Evolutionary conservation across 2,113 vertebrate genomes (phyloP).

Genomic region (Thalassarche chlororhynchos): DNA sequence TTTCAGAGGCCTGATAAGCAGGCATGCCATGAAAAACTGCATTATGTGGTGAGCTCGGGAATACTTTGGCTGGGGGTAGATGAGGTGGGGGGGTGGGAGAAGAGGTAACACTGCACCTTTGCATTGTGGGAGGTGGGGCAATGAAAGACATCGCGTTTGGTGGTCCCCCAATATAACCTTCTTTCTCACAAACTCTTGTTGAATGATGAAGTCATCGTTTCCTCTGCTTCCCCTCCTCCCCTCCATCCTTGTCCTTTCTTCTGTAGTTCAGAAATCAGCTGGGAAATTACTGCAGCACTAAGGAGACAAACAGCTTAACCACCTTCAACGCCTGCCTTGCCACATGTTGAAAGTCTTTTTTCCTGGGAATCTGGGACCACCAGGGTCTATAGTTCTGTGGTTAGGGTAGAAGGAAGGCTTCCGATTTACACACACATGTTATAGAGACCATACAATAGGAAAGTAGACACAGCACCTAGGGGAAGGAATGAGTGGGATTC

Average conservation of each 20-base stretch:
- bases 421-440: background rate
- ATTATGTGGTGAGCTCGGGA: slow-evolving; percentile 85
- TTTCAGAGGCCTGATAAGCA: slow-evolving; percentile 92
- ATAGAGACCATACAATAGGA: background rate
- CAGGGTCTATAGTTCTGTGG: background rate
- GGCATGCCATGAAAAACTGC: slow-evolving; percentile 85
- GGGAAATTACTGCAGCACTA: slow-evolving; percentile 50
- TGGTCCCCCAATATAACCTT: slow-evolving; percentile 78
- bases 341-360: slow-evolving; percentile 73
- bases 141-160: slow-evolving; percentile 84
- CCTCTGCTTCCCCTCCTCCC: slow-evolving; percentile 51
- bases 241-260: slow-evolving; percentile 27
- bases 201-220: slow-evolving; percentile 70
- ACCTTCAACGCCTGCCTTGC: slow-evolving; percentile 81
- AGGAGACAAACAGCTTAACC: slow-evolving; percentile 81
- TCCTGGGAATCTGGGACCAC: background rate
- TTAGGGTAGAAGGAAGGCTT: background rate
- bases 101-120: slow-evolving; percentile 84
- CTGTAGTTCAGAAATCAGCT: slow-evolving; percentile 68
- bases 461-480: background rate
- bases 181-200: slow-evolving; percentile 75
- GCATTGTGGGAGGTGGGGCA: slow-evolving; percentile 80
- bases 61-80: slow-evolving; percentile 79
- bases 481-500: background rate
- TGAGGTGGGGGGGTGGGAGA: slow-evolving; percentile 76